Evolutionary conservation across 2,113 vertebrate genomes (phyloP).

Genomic region (Pluvialis apricaria): DNA sequence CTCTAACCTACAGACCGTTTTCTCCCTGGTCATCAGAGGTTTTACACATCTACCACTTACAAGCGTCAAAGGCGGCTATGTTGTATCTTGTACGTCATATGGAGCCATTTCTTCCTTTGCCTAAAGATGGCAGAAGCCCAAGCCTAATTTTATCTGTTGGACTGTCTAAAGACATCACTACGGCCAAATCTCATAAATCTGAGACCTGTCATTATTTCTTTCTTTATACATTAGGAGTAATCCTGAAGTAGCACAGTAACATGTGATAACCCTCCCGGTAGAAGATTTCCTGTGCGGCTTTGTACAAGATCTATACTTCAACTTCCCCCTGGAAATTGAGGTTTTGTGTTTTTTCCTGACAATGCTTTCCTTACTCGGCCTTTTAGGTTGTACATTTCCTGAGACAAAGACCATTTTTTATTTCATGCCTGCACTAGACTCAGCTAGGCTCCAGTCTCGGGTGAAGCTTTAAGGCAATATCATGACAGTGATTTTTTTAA

Average conservation of each 20-base stretch:
- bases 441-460: neutral
- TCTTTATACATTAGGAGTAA: neutral
- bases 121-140: neutral
- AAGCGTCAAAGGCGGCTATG: neutral
- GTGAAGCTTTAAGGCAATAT: neutral
- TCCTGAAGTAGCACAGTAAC: neutral
- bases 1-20: neutral
- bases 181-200: neutral
- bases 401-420: neutral
- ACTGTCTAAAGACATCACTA: neutral
- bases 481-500: neutral
- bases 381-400: neutral
- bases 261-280: neutral
- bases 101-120: neutral
- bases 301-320: neutral
- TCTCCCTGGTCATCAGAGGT: neutral
- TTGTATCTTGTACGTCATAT: neutral
- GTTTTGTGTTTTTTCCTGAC: conserved; percentile 6
- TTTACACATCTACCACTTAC: neutral
- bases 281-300: neutral
- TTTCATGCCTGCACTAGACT: neutral
- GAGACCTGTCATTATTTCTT: neutral
- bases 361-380: neutral
- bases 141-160: neutral
- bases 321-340: neutral